These are phyloP conservation scores for Agriotes lineatus DNA, from an alignment of 2,888 invertebrate genomes.

Conservation along the genomic window DNA sequence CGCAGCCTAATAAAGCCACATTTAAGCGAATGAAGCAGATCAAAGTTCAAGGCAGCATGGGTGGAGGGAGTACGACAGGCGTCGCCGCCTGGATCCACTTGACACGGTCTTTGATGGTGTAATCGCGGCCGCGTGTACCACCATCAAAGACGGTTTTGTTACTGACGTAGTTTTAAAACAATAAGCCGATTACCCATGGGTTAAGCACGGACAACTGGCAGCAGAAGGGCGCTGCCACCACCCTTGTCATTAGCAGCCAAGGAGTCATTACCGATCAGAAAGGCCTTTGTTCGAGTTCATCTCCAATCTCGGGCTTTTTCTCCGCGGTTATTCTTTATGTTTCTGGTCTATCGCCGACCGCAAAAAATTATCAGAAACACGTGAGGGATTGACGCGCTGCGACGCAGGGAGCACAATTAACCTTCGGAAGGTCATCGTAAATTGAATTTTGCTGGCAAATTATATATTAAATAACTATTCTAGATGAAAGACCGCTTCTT, in stretches of 20 bases:
- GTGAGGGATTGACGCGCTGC: slow-evolving; percentile 21
- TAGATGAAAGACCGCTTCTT: too few relatives aligned
- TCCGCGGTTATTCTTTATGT: slow-evolving; percentile 28
- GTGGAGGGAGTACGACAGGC: background rate
- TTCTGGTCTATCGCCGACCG: slow-evolving; percentile 24
- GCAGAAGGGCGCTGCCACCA: slow-evolving; percentile 28
- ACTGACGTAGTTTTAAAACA: slow-evolving; percentile 36
- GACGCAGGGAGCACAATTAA: slow-evolving; percentile 12
- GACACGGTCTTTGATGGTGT: slow-evolving; percentile 17
- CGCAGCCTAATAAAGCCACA: too few relatives aligned
- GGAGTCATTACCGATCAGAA: slow-evolving; percentile 36
- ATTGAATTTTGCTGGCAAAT: too few relatives aligned
- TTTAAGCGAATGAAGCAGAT: background rate
- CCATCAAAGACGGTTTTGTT: slow-evolving; percentile 33
- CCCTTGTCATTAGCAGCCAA: slow-evolving; percentile 39
- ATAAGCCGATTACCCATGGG: slow-evolving; percentile 29
- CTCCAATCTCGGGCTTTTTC: slow-evolving; percentile 30
- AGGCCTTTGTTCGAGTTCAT: slow-evolving; percentile 34
- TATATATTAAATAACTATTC: too few relatives aligned
- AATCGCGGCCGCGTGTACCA: slow-evolving; percentile 19
- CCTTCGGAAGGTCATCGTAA: too few relatives aligned
- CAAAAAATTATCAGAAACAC: slow-evolving; percentile 28
- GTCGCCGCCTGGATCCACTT: background rate
- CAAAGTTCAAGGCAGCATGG: background rate
- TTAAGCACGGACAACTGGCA: slow-evolving; percentile 28